phyloP scores from a whole-genome alignment of 2,113 vertebrate species.

The Tamias sibiricus region DNA sequence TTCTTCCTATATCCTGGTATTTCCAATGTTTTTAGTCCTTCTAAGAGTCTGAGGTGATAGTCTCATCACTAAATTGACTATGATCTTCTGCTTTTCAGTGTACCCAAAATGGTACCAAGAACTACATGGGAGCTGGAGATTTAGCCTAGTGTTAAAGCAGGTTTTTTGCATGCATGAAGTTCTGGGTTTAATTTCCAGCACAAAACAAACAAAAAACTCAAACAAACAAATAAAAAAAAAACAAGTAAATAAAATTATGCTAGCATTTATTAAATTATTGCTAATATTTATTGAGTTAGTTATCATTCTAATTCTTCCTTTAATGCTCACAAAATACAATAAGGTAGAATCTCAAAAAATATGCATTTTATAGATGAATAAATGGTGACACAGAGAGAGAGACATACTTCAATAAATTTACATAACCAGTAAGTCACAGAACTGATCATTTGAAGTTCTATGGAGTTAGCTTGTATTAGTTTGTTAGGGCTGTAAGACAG shows the following conservation, averaged over 20 bases:
- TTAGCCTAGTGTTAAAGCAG: not conserved
- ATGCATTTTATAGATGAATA: not conserved
- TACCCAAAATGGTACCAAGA: not conserved
- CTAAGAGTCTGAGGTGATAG: not conserved
- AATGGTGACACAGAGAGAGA: not conserved
- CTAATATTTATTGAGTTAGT: not conserved
- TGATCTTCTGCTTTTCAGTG: not conserved
- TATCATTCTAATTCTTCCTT: not conserved
- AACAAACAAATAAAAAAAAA: not conserved
- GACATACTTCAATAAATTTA: not conserved
- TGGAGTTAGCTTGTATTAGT: not conserved
- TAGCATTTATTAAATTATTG: not conserved
- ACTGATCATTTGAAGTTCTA: not conserved
- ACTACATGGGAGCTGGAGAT: not conserved
- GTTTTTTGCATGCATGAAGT: not conserved
- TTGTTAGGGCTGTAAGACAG: not conserved
- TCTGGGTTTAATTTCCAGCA: not conserved
- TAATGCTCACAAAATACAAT: not conserved
- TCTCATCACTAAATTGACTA: not conserved
- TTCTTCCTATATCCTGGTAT: not conserved
- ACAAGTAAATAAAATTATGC: not conserved
- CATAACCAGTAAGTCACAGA: not conserved
- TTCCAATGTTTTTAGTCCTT: not conserved
- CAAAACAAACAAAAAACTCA: not conserved
- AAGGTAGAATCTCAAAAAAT: not conserved